Percentiles rank a stretch among this genome's conserved stretches.
Evolutionary conservation across 2,113 vertebrate genomes (phyloP).

Genomic region (Nicator chloris): DNA sequence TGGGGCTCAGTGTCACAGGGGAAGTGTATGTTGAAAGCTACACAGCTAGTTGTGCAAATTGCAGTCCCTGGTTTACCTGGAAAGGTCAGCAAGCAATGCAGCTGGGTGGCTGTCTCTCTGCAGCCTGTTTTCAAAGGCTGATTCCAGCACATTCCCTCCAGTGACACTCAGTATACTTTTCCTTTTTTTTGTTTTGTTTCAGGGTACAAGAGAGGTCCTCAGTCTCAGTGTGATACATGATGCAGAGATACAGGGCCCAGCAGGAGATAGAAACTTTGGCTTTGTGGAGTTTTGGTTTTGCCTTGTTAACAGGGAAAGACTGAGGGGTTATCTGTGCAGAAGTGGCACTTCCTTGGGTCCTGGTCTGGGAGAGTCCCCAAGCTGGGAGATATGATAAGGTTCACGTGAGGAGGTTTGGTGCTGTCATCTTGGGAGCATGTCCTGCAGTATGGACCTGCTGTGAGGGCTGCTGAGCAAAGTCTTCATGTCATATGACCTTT

Average conservation of each 20-base stretch:
- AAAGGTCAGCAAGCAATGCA: not conserved
- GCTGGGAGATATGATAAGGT: not conserved
- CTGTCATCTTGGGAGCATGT: not conserved
- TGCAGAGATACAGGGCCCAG: not conserved
- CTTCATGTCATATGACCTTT: not conserved
- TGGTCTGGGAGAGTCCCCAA: not conserved
- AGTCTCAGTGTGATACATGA: not conserved
- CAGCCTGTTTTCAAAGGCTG: not conserved
- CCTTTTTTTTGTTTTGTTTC: not conserved
- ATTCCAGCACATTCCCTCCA: not conserved
- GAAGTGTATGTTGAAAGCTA: not conserved
- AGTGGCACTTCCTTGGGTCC: not conserved
- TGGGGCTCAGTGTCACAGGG: not conserved
- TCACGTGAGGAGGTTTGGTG: rapidly evolving
- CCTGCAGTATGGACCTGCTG: not conserved
- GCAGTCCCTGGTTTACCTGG: not conserved
- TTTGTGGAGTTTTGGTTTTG: not conserved
- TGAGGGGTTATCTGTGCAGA: not conserved
- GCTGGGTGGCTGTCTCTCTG: not conserved
- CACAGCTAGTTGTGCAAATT: not conserved
- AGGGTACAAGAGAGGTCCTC: not conserved
- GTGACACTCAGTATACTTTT: not conserved
- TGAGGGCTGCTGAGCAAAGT: not conserved
- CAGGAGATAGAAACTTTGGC: not conserved
- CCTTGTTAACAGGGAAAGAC: not conserved